A percentile compares a stretch with the other conserved stretches of the same genome.
Evolutionary conservation across 2,113 vertebrate genomes (phyloP).

Genomic region (Boulengeromyrus knoepffleri): DNA sequence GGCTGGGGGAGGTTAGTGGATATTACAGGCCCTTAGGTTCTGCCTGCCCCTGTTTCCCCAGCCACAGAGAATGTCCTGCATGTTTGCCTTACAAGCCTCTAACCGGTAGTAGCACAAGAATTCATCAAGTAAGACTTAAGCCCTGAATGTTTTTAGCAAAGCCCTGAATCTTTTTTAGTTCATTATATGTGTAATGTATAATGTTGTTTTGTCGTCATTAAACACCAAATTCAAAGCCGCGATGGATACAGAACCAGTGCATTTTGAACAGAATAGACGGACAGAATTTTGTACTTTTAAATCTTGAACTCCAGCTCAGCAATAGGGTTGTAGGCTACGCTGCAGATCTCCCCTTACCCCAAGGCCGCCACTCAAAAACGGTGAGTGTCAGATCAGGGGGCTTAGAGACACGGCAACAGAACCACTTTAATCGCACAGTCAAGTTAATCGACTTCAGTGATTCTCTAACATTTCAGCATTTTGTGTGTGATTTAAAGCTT

Average conservation of each 20-base stretch:
- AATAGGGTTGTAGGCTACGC: neutral
- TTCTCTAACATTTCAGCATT: neutral
- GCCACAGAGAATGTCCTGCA: neutral
- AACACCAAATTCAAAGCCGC: neutral
- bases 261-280: neutral
- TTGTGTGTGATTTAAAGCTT: neutral
- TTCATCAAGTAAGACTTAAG: neutral
- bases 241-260: neutral
- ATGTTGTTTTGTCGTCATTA: neutral
- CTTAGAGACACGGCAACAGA: neutral
- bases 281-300: neutral
- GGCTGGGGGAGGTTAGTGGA: slow-evolving; percentile 15
- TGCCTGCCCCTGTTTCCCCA: neutral
- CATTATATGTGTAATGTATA: neutral
- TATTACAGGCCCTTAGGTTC: neutral
- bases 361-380: neutral
- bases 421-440: neutral
- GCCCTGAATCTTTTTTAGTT: neutral
- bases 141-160: neutral
- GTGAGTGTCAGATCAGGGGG: neutral
- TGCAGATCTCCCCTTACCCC: neutral
- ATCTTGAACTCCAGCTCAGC: neutral
- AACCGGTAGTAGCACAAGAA: neutral
- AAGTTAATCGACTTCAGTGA: neutral
- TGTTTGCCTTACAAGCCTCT: neutral